Conservation (phyloP, 2,797 vertebrate species). For the Falco columbarius region DNA sequence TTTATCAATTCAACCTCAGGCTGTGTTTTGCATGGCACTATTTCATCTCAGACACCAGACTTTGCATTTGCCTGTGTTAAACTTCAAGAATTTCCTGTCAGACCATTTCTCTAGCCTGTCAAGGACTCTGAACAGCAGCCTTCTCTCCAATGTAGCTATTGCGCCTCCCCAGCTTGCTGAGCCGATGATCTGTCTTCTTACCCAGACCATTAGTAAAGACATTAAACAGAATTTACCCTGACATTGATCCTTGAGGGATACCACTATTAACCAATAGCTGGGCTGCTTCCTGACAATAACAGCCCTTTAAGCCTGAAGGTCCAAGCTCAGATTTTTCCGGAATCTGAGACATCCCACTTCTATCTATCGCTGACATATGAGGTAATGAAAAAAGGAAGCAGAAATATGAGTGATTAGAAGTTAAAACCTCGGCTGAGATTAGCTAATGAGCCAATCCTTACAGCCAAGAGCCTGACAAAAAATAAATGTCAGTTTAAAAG, state of each 20-base stretch:
- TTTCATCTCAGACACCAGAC: background rate
- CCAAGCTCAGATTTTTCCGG: background rate
- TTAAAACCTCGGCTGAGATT: background rate
- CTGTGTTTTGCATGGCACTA: background rate
- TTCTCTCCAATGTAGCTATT: background rate
- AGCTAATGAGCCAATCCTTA: background rate
- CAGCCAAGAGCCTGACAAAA: accelerated
- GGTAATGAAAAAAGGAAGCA: background rate
- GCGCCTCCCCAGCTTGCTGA: background rate
- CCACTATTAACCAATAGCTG: background rate
- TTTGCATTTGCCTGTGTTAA: background rate
- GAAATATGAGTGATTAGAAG: background rate
- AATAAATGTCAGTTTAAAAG: background rate
- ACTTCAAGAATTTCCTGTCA: background rate
- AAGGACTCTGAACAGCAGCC: background rate
- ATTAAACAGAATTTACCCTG: background rate
- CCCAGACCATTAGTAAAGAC: background rate
- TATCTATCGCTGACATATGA: background rate
- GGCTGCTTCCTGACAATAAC: background rate
- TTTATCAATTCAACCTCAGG: background rate
- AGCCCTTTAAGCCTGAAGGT: background rate
- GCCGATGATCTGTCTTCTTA: background rate
- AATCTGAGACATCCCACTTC: background rate
- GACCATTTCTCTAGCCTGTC: background rate
- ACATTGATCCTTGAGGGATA: background rate